Evolutionary conservation across 2,797 vertebrate species (phyloP).

Genomic region (Chelon labrosus): DNA sequence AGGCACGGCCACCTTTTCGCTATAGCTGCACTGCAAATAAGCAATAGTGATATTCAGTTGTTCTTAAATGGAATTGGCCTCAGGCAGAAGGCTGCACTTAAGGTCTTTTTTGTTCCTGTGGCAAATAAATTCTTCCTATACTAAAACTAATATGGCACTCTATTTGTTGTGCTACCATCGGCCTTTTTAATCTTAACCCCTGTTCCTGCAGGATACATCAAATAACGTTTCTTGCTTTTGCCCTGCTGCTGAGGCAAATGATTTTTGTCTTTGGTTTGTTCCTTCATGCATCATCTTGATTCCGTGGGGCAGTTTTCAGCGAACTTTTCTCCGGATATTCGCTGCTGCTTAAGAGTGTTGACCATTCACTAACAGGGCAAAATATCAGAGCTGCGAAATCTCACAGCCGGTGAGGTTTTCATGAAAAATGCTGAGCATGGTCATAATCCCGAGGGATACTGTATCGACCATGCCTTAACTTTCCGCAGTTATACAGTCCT

Average conservation of each 20-base stretch:
- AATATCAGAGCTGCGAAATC: constrained; percentile 7
- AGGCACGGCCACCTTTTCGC: constrained; percentile 56
- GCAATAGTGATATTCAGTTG: constrained; percentile 43
- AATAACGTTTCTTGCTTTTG: constrained; percentile 1
- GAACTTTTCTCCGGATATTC: constrained; percentile 2
- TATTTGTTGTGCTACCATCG: not conserved
- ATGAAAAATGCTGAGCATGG: not conserved
- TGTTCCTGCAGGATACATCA: constrained; percentile 1
- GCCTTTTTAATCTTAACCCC: constrained; percentile 3
- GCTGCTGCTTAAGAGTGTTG: constrained; percentile 1
- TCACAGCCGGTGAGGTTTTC: not conserved
- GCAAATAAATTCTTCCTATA: constrained; percentile 10
- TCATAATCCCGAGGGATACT: not conserved
- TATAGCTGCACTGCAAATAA: constrained; percentile 43
- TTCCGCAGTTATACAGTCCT: no score
- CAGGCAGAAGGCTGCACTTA: constrained; percentile 26
- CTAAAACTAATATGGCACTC: not conserved
- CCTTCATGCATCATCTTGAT: constrained; percentile 28
- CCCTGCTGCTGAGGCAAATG: not conserved
- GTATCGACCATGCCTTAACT: not conserved
- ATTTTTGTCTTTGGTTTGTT: constrained; percentile 1
- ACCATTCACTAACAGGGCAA: not conserved
- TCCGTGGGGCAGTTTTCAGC: constrained; percentile 1
- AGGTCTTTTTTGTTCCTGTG: constrained; percentile 17
- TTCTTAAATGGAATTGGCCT: constrained; percentile 62